Percentiles rank a stretch among this genome's conserved stretches.
Evolutionary conservation across 2,797 vertebrate species (phyloP).

Genomic region (Paedocypris micromegethes): DNA sequence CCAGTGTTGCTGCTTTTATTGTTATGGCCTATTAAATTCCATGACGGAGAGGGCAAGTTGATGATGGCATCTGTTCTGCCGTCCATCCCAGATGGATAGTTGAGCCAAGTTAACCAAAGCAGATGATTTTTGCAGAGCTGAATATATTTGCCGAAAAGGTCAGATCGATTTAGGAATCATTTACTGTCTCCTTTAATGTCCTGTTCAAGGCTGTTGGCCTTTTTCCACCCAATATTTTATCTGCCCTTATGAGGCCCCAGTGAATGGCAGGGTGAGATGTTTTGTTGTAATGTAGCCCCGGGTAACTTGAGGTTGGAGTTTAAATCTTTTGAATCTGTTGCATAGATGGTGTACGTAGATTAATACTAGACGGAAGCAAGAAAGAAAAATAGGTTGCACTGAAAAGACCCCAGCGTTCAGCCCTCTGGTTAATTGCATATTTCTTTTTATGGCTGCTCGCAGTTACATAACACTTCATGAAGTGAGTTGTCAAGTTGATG

Average conservation of each 20-base stretch:
- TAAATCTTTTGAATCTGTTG: conserved; percentile 10
- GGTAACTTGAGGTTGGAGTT: conserved; percentile 13
- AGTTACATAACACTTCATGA: conserved; percentile 22
- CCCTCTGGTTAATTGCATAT: conserved; percentile 11
- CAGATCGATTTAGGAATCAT: conserved; percentile 63
- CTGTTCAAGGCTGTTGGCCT: conserved; percentile 46
- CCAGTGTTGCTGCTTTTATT: conserved; percentile 61
- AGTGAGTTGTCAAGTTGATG: conserved; percentile 23
- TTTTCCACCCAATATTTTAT: conserved; percentile 36
- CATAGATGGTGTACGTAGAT: not conserved
- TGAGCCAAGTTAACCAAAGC: conserved; percentile 56
- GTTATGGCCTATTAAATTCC: conserved; percentile 66
- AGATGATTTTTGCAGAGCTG: conserved; percentile 53
- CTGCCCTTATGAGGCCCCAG: conserved; percentile 38
- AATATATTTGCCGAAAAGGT: conserved; percentile 64
- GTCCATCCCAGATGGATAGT: conserved; percentile 55
- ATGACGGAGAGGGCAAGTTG: conserved; percentile 58
- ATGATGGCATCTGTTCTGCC: conserved; percentile 60
- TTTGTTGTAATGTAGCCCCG: conserved; percentile 13
- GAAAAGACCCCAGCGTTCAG: conserved; percentile 9
- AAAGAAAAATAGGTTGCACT: conserved; percentile 1
- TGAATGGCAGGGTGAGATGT: conserved; percentile 36
- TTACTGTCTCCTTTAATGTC: conserved; percentile 60
- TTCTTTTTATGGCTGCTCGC: conserved; percentile 12
- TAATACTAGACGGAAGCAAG: not conserved